Percentiles rank a stretch among this genome's conserved stretches.
Evolutionary conservation across 1,140 invertebrate genomes (phyloP).

Genomic region (Drosophila nikananu): DNA sequence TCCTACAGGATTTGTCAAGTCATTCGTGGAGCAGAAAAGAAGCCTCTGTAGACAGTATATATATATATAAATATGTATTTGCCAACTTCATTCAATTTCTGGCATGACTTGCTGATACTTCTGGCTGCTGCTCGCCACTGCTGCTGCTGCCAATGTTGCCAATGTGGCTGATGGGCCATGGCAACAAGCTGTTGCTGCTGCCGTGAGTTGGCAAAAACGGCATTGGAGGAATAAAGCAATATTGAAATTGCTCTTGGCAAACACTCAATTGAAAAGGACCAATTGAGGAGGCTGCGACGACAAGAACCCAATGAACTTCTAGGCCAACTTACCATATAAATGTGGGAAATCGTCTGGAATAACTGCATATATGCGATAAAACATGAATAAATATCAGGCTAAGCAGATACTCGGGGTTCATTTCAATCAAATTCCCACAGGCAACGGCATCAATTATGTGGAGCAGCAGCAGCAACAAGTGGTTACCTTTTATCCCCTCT

Average conservation of each 20-base stretch:
- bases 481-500: constrained; percentile 17
- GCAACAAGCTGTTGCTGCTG: constrained; percentile 43
- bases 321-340: constrained; percentile 24
- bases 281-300: constrained; percentile 9
- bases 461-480: constrained; percentile 61
- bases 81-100: constrained; percentile 52
- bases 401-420: constrained; percentile 13
- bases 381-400: constrained; percentile 11
- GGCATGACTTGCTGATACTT: constrained; percentile 54
- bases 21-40: constrained; percentile 3
- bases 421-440: constrained; percentile 72
- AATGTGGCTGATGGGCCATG: constrained; percentile 31
- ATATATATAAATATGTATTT: constrained; percentile 17
- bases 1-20: constrained; percentile 36
- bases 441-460: constrained; percentile 59
- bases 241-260: constrained; percentile 53
- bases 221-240: constrained; percentile 20
- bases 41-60: background rate
- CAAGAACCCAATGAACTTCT: constrained; percentile 30
- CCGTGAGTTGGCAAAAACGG: constrained; percentile 44
- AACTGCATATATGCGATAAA: constrained; percentile 20
- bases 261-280: constrained; percentile 48
- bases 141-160: constrained; percentile 12
- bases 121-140: constrained; percentile 8
- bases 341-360: constrained; percentile 62